Conservation (phyloP, 2,797 vertebrate genomes). For the Silurus aristotelis region DNA sequence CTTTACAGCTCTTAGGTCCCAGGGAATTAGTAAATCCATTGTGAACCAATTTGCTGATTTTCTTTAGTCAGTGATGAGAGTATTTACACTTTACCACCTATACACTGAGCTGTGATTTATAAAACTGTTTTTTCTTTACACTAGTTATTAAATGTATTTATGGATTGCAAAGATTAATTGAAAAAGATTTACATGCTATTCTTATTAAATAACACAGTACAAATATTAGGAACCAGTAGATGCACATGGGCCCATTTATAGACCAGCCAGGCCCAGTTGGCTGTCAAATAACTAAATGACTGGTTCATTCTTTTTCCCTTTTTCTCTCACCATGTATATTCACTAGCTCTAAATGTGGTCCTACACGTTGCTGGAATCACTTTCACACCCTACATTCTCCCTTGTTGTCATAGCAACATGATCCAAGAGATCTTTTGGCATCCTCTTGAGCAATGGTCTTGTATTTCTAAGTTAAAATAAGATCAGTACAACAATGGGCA, state of each 20-base stretch:
- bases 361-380: conserved; percentile 53
- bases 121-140: not conserved
- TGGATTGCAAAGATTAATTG: too few species aligned
- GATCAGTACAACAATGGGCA: conserved; percentile 46
- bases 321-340: conserved; percentile 25
- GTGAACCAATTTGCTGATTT: conserved; percentile 41
- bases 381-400: conserved; percentile 55
- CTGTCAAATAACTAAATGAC: conserved; percentile 16
- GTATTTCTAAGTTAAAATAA: conserved; percentile 53
- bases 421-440: conserved; percentile 57
- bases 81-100: not conserved
- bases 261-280: not conserved
- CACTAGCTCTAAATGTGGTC: conserved; percentile 51
- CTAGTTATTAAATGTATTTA: not conserved
- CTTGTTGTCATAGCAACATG: conserved; percentile 59
- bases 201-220: not conserved
- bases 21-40: conserved; percentile 27
- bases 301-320: conserved; percentile 16
- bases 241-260: not conserved
- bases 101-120: not conserved
- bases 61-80: not conserved
- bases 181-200: not conserved
- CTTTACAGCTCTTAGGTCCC: conserved; percentile 23
- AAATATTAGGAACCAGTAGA: not conserved
- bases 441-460: conserved; percentile 50